Evolutionary conservation across 2,888 invertebrate genomes (phyloP).

Genomic region (Callimorpha dominula): DNA sequence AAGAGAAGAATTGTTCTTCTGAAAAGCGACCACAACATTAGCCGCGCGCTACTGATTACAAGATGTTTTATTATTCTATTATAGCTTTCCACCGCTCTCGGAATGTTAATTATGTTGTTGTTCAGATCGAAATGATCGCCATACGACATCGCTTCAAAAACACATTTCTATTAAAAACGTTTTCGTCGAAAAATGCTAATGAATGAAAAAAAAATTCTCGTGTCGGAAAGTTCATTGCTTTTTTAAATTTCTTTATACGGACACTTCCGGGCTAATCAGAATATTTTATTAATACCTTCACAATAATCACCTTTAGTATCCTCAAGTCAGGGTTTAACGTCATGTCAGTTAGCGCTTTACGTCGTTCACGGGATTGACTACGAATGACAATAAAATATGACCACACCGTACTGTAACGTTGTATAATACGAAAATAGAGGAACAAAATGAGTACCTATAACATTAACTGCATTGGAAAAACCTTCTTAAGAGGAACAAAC

Average conservation of each 20-base stretch:
- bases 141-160: constrained; percentile 18
- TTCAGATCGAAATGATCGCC: constrained; percentile 31
- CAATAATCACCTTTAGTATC: too few relatives aligned
- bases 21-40: constrained; percentile 38
- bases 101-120: constrained; percentile 65
- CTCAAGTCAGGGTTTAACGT: not conserved
- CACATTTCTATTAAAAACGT: constrained; percentile 9
- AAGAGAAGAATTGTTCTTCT: constrained; percentile 25
- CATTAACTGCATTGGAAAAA: too few relatives aligned
- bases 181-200: not conserved
- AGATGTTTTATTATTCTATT: constrained; percentile 65
- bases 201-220: too few relatives aligned
- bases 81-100: constrained; percentile 50
- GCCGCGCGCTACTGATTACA: constrained; percentile 31
- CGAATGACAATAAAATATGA: not conserved
- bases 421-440: too few relatives aligned
- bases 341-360: not conserved
- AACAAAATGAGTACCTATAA: too few relatives aligned
- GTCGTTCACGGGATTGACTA: not conserved
- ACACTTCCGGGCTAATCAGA: too few relatives aligned
- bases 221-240: too few relatives aligned
- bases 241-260: too few relatives aligned
- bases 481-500: too few relatives aligned
- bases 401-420: not conserved
- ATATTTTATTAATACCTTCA: too few relatives aligned